Evolutionary conservation across 2,113 vertebrate genomes (phyloP).

Genomic region (Pogonocichla stellata): DNA sequence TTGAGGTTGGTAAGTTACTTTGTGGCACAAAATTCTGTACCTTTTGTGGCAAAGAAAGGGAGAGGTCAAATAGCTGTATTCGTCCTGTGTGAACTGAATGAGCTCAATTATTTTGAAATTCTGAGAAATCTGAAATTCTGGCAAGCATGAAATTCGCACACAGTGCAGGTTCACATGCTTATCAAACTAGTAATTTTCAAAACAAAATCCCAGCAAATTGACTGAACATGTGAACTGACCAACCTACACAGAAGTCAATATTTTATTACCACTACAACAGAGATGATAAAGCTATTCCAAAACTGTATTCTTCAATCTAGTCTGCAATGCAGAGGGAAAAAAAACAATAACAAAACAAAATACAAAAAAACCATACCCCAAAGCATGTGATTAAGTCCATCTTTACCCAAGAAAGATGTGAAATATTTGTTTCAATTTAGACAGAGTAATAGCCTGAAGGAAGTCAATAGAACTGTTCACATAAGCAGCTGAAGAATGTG

Average conservation of each 20-base stretch:
- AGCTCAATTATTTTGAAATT: neutral
- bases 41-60: neutral
- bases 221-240: neutral
- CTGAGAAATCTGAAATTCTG: neutral
- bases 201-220: neutral
- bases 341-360: neutral
- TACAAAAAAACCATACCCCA: accelerated
- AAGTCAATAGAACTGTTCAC: neutral
- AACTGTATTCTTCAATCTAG: neutral
- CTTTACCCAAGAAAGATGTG: neutral
- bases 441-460: neutral
- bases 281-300: neutral
- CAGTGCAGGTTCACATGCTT: neutral
- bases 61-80: neutral
- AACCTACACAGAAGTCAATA: neutral
- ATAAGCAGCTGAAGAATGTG: neutral
- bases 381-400: neutral
- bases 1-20: neutral
- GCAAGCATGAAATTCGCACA: neutral
- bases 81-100: neutral
- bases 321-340: neutral
- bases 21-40: neutral
- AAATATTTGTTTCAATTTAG: constrained; percentile 1
- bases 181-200: neutral
- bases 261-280: neutral